These are phyloP conservation scores for Bombylius discolor DNA, from an alignment of 2,888 invertebrate species.

Conservation along the genomic window DNA sequence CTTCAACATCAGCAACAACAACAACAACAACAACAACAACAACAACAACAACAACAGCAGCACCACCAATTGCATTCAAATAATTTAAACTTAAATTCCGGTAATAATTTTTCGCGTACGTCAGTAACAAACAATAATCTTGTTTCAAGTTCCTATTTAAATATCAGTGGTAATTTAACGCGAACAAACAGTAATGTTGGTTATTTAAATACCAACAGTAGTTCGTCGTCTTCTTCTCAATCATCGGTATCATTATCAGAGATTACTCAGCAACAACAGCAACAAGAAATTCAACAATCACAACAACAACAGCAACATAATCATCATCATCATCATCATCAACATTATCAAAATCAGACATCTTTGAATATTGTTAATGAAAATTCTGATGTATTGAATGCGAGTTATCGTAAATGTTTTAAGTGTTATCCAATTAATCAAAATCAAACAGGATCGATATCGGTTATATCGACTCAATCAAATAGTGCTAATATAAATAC, in stretches of 20 bases:
- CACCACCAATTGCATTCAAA: constrained; percentile 21
- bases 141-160: constrained; percentile 16
- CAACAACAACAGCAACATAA: neutral
- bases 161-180: constrained; percentile 12
- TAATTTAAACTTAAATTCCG: neutral
- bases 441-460: too few species aligned
- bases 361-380: neutral
- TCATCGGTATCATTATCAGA: neutral
- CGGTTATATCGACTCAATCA: neutral
- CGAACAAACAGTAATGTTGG: constrained; percentile 1
- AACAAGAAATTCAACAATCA: neutral
- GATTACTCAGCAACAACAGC: neutral
- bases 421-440: constrained; percentile 5
- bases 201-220: neutral
- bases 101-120: neutral
- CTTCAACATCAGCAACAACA: constrained; percentile 16
- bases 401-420: constrained; percentile 12
- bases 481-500: too few species aligned
- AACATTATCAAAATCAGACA: neutral
- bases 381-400: neutral
- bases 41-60: constrained; percentile 20
- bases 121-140: constrained; percentile 6
- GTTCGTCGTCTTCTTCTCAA: neutral
- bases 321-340: neutral
- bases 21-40: constrained; percentile 14